Base-by-base conservation (phyloP, 1,140 invertebrate species). In the Rhagoletis pomonella region DNA sequence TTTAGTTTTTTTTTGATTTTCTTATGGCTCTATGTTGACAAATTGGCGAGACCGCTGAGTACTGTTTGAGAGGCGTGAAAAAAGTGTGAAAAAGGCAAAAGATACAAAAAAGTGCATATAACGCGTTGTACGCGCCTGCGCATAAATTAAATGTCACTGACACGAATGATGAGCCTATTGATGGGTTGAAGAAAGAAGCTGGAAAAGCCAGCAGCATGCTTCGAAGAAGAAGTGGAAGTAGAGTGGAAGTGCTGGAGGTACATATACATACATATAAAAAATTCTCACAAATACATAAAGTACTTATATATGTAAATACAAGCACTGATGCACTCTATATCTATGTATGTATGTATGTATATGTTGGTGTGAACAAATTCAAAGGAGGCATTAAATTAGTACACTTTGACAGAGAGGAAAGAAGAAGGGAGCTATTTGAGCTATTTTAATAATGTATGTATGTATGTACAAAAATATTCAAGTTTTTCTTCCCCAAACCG, bases 71-170 rank as follows among this genome's bases (percentile, higher is more conserved):
- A 85, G 29, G 59, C 84, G 59, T 60, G 55, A 85, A 60, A 17
- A 55, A 39, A 59, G 60, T 86, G 47, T 29, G 44, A 86, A 86
- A 85, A 67, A 67, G 55, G 60, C 60, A 19, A 65, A 86, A 47
- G 67, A 50, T 59, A 9, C 0, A 42, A 60, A 85, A 60, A 60
- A 19, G 59, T 85, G 29, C 59, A 62, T 85, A 44, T 85, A 55
- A 85, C 29, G 59, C 29, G 39, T 58, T 44, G 86, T 67, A 86
- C 86, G 86, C 86, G 86, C 60, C 60, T 86, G 86, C 86, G 86
- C 86, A 86, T 86, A 86, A 86, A 86, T 86, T 86, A 86, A 86
- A 67, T 65, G 59, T 65, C 59, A 81, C 73, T 81, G 84, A 85
- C 59, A 62, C 84, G 55, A 85, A 60, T 85, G 55, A 60, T 60